phyloP scores from a whole-genome alignment of 1,140 invertebrate genomes.

The Xylocopa sonorina region DNA sequence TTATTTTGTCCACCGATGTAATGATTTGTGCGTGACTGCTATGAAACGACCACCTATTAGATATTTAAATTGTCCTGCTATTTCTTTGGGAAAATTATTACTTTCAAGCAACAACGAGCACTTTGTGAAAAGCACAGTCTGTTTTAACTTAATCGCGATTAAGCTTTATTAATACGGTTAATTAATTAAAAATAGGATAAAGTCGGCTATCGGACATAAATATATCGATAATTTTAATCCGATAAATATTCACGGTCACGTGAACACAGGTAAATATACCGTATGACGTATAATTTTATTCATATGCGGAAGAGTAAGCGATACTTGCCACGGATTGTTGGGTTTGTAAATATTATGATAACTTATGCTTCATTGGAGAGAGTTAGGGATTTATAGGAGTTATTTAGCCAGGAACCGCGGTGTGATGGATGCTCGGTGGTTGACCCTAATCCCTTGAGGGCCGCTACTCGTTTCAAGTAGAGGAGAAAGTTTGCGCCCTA shows the following conservation, averaged over 20 bases:
- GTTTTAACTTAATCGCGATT: too few species aligned
- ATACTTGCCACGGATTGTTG: not conserved
- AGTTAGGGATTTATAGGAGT: constrained; percentile 25
- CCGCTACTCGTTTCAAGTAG: constrained; percentile 5
- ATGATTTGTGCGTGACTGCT: not conserved
- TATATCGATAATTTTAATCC: too few species aligned
- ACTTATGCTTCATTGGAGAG: not conserved
- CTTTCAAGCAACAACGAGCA: too few species aligned
- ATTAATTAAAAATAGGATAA: too few species aligned
- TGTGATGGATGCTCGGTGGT: constrained; percentile 41
- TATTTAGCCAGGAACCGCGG: constrained; percentile 13
- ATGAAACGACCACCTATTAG: too few species aligned
- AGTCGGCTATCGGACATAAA: too few species aligned
- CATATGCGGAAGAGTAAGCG: too few species aligned
- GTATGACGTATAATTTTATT: not conserved
- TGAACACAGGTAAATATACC: not conserved
- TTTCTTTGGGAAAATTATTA: too few species aligned
- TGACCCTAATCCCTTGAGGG: constrained; percentile 46
- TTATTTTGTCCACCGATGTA: not conserved
- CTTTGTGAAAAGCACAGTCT: too few species aligned
- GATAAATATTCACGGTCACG: too few species aligned
- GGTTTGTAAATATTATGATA: not conserved
- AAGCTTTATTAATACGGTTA: too few species aligned
- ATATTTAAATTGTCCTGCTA: too few species aligned
- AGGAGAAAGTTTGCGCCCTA: constrained; percentile 20